phyloP scores from a whole-genome alignment of 53 echinoderm and acorn worm species.

The Holothuria leucospilota region DNA sequence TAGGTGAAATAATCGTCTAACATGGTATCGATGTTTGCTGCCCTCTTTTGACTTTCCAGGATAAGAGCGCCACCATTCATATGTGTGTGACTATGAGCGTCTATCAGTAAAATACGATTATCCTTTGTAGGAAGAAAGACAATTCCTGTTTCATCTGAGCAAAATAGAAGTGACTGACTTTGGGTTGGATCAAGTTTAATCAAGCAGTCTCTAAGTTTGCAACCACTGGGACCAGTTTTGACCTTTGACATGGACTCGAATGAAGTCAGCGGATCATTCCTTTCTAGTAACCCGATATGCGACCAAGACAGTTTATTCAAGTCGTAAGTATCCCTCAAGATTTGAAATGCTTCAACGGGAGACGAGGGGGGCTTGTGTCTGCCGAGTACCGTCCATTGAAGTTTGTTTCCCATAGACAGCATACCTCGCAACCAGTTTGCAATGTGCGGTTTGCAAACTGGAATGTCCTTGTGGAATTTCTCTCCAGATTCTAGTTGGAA shows the following conservation, averaged over 20 bases:
- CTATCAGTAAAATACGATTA: slow-evolving; percentile 12
- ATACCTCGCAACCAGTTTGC: slow-evolving; percentile 29
- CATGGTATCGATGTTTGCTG: slow-evolving; percentile 17
- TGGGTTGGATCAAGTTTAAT: background rate
- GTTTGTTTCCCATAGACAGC: slow-evolving; percentile 19
- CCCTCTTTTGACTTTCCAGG: background rate
- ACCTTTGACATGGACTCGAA: background rate
- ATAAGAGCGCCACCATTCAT: slow-evolving; percentile 36
- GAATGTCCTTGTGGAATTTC: slow-evolving; percentile 5
- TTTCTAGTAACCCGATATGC: background rate
- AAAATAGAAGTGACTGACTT: slow-evolving; percentile 15
- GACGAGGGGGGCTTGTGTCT: background rate
- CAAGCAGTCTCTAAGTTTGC: background rate
- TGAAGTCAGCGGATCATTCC: background rate
- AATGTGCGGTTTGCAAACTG: slow-evolving; percentile 5
- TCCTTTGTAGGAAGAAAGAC: slow-evolving; percentile 32
- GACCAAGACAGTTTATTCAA: slow-evolving; percentile 13
- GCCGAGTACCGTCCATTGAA: background rate
- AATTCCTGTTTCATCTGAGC: background rate
- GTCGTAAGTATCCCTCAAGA: background rate
- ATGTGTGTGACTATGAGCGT: slow-evolving; percentile 33
- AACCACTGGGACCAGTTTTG: background rate
- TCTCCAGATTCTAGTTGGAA: slow-evolving; percentile 6
- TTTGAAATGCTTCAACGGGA: slow-evolving; percentile 8
- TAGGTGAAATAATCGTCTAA: background rate